phyloP scores from a whole-genome alignment of 2,113 vertebrate species.

The Zapus hudsonius region DNA sequence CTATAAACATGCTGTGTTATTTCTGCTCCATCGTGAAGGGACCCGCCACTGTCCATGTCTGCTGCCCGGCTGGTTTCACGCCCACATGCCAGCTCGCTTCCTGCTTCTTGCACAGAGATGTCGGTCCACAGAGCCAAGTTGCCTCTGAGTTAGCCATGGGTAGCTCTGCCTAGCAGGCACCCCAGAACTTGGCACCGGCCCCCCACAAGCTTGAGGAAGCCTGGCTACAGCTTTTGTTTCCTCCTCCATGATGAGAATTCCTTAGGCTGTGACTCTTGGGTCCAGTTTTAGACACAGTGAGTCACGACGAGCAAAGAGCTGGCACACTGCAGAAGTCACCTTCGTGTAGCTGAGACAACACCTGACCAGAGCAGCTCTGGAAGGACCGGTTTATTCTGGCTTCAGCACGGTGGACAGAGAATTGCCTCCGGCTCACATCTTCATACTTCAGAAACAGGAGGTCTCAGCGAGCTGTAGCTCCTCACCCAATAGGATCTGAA shows the following conservation, averaged over 20 bases:
- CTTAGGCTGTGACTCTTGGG: rapidly evolving
- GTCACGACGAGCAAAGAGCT: background rate
- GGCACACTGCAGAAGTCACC: no score
- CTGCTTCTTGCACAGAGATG: no score
- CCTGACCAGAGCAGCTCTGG: no score
- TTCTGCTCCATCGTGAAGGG: no score
- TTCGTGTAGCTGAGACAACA: no score
- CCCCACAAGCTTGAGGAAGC: rapidly evolving
- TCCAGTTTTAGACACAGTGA: rapidly evolving
- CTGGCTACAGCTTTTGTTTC: rapidly evolving
- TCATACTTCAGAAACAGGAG: no score
- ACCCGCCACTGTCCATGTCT: rapidly evolving
- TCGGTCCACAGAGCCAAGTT: background rate
- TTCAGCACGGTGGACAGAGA: no score
- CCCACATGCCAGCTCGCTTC: rapidly evolving
- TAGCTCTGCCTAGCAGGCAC: rapidly evolving
- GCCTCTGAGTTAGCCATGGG: background rate
- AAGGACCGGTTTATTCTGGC: no score
- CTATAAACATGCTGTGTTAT: rapidly evolving
- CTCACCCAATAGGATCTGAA: no score
- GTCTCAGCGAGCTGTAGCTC: no score
- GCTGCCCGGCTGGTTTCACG: rapidly evolving
- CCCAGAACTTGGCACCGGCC: rapidly evolving
- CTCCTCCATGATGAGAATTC: rapidly evolving
- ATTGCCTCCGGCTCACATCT: no score